Conservation (phyloP, 2,797 vertebrate species). For the Sciurus vulgaris region DNA sequence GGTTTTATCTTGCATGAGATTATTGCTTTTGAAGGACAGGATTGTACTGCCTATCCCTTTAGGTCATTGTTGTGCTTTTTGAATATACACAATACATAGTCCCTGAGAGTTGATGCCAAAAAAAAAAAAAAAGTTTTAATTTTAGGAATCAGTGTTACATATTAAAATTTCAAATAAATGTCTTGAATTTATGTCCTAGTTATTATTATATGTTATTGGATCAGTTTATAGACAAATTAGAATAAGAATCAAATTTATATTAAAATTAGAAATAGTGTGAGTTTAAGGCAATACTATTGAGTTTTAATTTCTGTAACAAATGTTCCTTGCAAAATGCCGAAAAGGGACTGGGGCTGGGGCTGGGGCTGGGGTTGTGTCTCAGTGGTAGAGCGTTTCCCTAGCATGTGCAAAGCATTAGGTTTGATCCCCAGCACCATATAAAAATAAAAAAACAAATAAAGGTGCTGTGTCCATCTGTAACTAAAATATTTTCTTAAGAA, state of each 20-base stretch:
- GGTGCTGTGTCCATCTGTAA: no score
- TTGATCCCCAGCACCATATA: no score
- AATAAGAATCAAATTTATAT: constrained; percentile 2
- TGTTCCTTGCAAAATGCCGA: not conserved
- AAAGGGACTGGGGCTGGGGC: no score
- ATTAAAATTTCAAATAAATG: not conserved
- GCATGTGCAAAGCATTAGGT: no score
- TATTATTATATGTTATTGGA: not conserved
- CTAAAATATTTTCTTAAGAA: no score
- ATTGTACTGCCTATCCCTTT: not conserved
- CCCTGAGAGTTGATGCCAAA: not conserved
- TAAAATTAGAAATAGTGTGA: not conserved
- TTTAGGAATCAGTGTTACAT: not conserved
- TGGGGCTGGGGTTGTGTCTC: no score
- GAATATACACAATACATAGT: not conserved
- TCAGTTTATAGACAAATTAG: not conserved
- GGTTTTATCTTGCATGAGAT: not conserved
- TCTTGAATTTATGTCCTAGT: not conserved
- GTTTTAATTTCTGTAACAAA: not conserved
- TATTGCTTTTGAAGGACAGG: not conserved
- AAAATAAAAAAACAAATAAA: no score
- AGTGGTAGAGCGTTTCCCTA: no score
- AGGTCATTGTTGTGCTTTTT: not conserved
- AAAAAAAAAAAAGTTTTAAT: not conserved
- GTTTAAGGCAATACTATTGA: not conserved